Percentiles rank a stretch among this genome's conserved stretches.
Conservation (phyloP, 2,888 invertebrate species). For the Pandemis heparana region DNA sequence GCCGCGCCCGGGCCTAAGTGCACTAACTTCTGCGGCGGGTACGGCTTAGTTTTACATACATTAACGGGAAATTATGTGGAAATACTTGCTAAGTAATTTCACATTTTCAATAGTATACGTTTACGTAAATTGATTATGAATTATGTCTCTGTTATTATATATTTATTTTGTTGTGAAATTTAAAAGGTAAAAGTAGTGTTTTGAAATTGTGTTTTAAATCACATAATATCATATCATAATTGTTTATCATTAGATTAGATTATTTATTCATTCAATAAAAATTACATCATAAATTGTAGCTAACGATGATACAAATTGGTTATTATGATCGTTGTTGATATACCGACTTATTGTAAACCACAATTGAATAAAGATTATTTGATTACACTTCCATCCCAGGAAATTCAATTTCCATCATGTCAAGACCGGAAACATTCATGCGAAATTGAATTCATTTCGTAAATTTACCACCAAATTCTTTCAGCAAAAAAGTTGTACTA, state of each 20-base stretch:
- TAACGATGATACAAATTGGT: not conserved
- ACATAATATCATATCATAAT: too few species aligned
- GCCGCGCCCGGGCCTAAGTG: constrained; percentile 17
- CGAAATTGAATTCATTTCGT: not conserved
- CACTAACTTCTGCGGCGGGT: constrained; percentile 1
- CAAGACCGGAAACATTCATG: constrained; percentile 1
- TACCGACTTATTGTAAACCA: not conserved
- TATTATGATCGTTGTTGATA: not conserved
- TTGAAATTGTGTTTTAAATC: too few species aligned
- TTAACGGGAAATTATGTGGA: not conserved
- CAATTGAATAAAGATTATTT: constrained; percentile 5
- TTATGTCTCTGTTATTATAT: too few species aligned
- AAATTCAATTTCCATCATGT: constrained; percentile 9
- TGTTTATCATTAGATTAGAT: too few species aligned
- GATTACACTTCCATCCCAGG: not conserved
- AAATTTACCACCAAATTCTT: not conserved
- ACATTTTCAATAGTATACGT: not conserved
- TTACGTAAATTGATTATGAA: not conserved
- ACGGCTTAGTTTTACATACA: constrained; percentile 5
- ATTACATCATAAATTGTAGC: too few species aligned
- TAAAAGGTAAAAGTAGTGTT: too few species aligned
- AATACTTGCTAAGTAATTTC: not conserved
- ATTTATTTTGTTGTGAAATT: too few species aligned
- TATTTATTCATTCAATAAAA: too few species aligned
- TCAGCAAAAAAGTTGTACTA: not conserved